Base-by-base conservation (phyloP, 92 coral and sea anemone species). In the Montipora capitata region DNA sequence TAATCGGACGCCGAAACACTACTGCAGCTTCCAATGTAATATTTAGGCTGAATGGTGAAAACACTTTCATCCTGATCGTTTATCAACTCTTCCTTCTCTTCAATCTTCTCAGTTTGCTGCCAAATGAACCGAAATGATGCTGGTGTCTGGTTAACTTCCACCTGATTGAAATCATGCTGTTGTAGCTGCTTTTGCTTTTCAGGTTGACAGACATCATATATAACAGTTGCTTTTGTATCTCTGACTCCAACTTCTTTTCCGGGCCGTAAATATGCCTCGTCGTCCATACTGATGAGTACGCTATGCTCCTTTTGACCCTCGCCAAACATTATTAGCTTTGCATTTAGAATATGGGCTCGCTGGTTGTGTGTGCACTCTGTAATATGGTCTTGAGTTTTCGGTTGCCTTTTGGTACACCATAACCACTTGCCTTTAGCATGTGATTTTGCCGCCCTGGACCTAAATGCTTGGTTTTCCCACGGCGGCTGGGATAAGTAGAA, bases 341-440 rank as follows among this genome's bases (percentile, higher is more conserved):
- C 63, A 57, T 77, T 83, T 20, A 62, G 86, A 68, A 93, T 61
- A 70, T 93, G 96, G 27, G 91, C 89, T 35, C 91, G 83, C 85
- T 90, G 94, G 79, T 93, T 92, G 74, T 89, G 96, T 35, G 35
- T 27, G 35, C 35, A 27, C 35, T 27, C 35, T 27, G 35, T 27
- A 27, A 27, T 27, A 27, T 27, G 35, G 35, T 27, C 35, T 27
- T 27, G 2, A 27, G 35, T 27, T 27, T 27, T 27, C 35, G 35
- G 35, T 27, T 2, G 35, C 35, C 35, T 27, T 27, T 27, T 27
- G 35, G 96, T 93, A 54, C 96, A 93, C 72, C 84, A 93, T 16
- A 93, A 75, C 63, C 79, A 88, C 85, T 93, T 89, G 63, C 93
- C 93, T 51, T 51, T 51, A 38, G 54, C 51, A 76, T 93, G 93